Evolutionary conservation across 2,888 invertebrate genomes (phyloP).

Genomic region (Amphiduros pacificus): DNA sequence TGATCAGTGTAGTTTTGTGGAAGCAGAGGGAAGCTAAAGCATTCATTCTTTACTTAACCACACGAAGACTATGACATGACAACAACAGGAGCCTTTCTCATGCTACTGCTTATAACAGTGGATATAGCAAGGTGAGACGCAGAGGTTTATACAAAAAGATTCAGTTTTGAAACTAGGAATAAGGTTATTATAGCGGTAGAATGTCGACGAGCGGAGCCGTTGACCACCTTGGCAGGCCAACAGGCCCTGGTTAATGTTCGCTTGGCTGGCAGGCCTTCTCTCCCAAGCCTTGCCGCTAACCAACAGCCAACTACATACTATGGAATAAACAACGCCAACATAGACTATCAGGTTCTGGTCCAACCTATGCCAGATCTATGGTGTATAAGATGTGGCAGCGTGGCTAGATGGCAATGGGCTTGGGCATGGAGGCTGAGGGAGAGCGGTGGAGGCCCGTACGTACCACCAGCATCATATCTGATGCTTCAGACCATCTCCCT

Average conservation of each 20-base stretch:
- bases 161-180: background rate
- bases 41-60: conserved; percentile 2
- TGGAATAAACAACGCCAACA: too few relatives aligned
- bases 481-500: too few relatives aligned
- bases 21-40: background rate
- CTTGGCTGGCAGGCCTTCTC: background rate
- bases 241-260: background rate
- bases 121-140: conserved; percentile 12
- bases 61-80: conserved; percentile 14
- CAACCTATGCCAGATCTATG: too few relatives aligned
- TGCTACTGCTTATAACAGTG: conserved; percentile 9
- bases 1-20: conserved; percentile 4
- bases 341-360: too few relatives aligned
- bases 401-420: too few relatives aligned
- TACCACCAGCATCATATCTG: background rate
- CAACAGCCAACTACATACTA: too few relatives aligned
- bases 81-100: conserved; percentile 12
- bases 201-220: background rate
- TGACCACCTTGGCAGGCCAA: background rate
- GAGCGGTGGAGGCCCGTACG: too few relatives aligned
- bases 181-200: background rate
- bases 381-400: too few relatives aligned
- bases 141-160: background rate
- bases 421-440: too few relatives aligned
- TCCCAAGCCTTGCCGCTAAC: too few relatives aligned